These are phyloP conservation scores for Edolisoma coerulescens DNA, from an alignment of 2,113 vertebrate genomes.

Conservation along the genomic window DNA sequence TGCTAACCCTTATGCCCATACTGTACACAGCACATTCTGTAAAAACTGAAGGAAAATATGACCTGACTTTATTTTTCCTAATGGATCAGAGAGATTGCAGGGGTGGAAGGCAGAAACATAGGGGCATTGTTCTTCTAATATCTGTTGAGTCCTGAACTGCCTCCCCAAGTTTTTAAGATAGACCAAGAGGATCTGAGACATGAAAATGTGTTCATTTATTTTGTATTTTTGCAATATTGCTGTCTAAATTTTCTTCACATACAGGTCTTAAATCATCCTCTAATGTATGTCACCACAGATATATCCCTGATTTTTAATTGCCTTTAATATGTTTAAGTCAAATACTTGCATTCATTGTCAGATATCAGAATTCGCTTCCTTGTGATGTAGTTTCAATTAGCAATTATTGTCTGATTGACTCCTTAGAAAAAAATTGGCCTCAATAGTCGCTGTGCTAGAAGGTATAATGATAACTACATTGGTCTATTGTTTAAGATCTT, in stretches of 20 bases:
- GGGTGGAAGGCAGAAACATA: background rate
- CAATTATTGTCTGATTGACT: slow-evolving; percentile 7
- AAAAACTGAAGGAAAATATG: slow-evolving; percentile 22
- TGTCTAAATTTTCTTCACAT: background rate
- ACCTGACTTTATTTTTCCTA: slow-evolving; percentile 48
- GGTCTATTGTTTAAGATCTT: slow-evolving; percentile 29
- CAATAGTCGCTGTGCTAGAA: background rate
- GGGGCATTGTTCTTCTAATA: slow-evolving; percentile 14
- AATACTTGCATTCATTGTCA: slow-evolving; percentile 12
- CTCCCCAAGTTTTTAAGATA: background rate
- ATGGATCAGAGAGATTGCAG: background rate
- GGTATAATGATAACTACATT: background rate
- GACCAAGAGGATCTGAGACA: background rate
- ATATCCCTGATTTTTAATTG: slow-evolving; percentile 3
- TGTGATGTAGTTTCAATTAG: slow-evolving; percentile 31
- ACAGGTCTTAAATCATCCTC: background rate
- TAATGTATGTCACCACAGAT: background rate
- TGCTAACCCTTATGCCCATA: slow-evolving; percentile 8
- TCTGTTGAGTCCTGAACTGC: background rate
- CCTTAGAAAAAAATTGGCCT: background rate
- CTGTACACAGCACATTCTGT: background rate
- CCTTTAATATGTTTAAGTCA: slow-evolving; percentile 7
- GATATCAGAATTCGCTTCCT: background rate
- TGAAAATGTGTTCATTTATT: background rate
- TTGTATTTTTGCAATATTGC: background rate